Evolutionary conservation across 2,113 vertebrate genomes (phyloP).

Genomic region (Ploceus nigricollis): DNA sequence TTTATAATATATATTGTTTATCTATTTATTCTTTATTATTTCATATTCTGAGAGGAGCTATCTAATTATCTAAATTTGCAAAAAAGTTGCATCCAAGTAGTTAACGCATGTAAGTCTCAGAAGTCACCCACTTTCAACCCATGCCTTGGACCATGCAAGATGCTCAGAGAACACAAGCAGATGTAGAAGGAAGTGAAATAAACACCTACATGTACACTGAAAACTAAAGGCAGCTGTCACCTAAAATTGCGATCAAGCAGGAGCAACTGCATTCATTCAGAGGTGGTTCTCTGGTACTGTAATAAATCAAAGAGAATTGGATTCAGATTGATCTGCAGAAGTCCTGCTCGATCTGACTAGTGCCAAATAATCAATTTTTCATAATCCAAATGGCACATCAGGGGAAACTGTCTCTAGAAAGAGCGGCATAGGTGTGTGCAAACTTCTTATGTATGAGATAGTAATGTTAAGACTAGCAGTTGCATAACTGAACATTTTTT

Average conservation of each 20-base stretch:
- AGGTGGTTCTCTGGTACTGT: not conserved
- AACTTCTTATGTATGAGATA: fast-evolving
- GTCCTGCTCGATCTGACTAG: not conserved
- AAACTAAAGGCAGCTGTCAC: not conserved
- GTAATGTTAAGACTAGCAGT: not conserved
- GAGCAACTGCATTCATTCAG: not conserved
- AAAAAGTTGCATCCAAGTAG: not conserved
- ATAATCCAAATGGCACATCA: not conserved
- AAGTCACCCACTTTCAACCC: not conserved
- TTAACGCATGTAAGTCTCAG: not conserved
- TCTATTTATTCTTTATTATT: not conserved
- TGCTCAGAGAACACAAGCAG: not conserved
- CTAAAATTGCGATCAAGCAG: not conserved
- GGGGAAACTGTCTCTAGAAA: not conserved
- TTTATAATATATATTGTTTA: not conserved
- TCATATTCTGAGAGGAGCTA: not conserved
- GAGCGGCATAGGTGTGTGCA: not conserved
- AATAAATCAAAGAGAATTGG: not conserved
- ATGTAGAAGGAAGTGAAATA: not conserved
- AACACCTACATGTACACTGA: too few relatives aligned
- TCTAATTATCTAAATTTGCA: not conserved
- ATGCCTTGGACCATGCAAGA: not conserved
- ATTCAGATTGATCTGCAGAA: not conserved
- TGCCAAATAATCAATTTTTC: not conserved
- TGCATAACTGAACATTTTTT: not conserved